Evolutionary conservation across 1,140 invertebrate species (phyloP), one percentile per base, ranked within the genome.

Genomic region (Drusus annulatus): DNA sequence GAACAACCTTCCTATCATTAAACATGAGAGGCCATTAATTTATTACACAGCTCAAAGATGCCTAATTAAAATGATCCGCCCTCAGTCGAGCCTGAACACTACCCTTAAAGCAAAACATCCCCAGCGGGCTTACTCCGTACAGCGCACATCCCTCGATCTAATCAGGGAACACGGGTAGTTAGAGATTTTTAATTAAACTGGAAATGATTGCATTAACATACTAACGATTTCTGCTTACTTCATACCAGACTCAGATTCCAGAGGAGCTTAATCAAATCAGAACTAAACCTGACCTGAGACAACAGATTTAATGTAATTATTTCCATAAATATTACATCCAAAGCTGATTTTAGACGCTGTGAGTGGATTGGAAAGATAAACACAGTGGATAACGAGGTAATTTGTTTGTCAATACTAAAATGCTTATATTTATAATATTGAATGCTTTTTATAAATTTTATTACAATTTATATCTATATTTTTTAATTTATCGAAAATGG

Each of bases 121-220:
- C 69, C n/a, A 19, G 19, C 36, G 36, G 21, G 25, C 36, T 71
- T 17, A 50, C 17, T 45, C 68, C 0, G 68, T 17, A 45, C 10
- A 45, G 36, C 36, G 36, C 13, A 50, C 68, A 54, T 21, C 25
- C 65, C 65, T 69, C 19, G n/a, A 17, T 45, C 65, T 74, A 74
- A 74, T 74, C 50, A 74, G 54, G 51, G 25, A 56, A 74, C 69
- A 74, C 50, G 69, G 51, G 69, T 74, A 74, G 69, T 74, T 74
- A 74, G 51, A 51, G 68, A 74, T 74, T 74, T 74, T 74, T 74
- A 74, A 74, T 74, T 74, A 74, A 74, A 74, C 52, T 74, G 69
- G 51, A 74, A 51, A 71, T 65, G 62, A 71, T 74, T 74, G 69
- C 52, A 74, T 74, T 74, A 54, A 74, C 69, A 74, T 74, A 71